A percentile compares a stretch with the other conserved stretches of the same genome.
phyloP scores from a whole-genome alignment of 1,140 invertebrate species.

The Aplysia californica region DNA sequence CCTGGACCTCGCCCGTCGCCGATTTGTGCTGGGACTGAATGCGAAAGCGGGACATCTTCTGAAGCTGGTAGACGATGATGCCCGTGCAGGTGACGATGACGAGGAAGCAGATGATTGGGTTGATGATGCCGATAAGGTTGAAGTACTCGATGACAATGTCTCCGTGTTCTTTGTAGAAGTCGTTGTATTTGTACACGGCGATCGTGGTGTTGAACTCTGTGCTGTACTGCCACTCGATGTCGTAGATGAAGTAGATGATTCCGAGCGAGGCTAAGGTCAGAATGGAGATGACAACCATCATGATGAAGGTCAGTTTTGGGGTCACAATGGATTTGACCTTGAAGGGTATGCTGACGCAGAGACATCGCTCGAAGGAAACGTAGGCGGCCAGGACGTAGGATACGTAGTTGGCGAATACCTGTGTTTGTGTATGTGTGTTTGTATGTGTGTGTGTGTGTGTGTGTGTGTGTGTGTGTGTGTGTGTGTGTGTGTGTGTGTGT shows the following conservation, averaged over 20 bases:
- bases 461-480: too few relatives aligned
- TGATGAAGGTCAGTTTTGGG: background rate
- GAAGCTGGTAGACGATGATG: slow-evolving; percentile 1
- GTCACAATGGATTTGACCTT: background rate
- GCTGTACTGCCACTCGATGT: background rate
- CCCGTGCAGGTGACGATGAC: background rate
- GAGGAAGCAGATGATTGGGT: background rate
- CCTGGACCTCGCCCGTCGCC: too few relatives aligned
- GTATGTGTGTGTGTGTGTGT: background rate
- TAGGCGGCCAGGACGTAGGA: background rate
- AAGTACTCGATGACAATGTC: background rate
- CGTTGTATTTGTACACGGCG: background rate
- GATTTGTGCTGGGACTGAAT: background rate
- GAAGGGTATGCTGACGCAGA: background rate
- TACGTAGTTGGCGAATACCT: background rate
- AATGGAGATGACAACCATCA: background rate
- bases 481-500: too few relatives aligned
- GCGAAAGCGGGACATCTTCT: background rate
- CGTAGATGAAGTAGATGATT: background rate
- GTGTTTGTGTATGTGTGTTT: too few relatives aligned
- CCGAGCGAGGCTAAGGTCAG: background rate
- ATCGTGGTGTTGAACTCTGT: background rate
- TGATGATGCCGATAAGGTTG: background rate
- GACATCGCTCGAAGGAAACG: background rate
- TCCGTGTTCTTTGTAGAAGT: background rate